Conservation (phyloP, 2,113 vertebrate species). For the Tinamus guttatus region DNA sequence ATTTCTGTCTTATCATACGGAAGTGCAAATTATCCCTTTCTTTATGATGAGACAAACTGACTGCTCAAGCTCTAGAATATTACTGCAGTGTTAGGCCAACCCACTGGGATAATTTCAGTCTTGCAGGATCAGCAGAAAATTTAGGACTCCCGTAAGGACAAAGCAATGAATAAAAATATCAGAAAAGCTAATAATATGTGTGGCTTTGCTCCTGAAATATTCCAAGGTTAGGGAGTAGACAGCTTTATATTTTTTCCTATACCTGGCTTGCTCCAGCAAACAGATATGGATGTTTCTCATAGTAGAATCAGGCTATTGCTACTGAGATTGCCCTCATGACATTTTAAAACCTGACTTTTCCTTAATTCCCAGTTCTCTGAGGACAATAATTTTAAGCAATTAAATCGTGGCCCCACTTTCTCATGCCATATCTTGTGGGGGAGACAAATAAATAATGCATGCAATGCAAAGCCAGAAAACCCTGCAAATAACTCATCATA, state of each 20-base stretch:
- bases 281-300: not conserved
- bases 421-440: not conserved
- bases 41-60: slow-evolving; percentile 5
- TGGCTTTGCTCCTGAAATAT: not conserved
- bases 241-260: not conserved
- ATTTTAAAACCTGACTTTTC: not conserved
- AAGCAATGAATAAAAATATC: not conserved
- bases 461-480: not conserved
- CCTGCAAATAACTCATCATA: not conserved
- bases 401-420: not conserved
- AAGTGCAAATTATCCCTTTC: slow-evolving; percentile 30
- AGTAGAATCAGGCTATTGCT: fast-evolving
- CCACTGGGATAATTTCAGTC: not conserved
- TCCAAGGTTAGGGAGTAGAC: not conserved
- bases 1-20: slow-evolving; percentile 40
- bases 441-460: not conserved
- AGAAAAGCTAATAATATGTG: not conserved
- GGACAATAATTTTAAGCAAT: not conserved
- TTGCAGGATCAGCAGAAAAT: not conserved
- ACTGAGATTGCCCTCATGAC: fast-evolving
- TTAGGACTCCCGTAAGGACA: not conserved
- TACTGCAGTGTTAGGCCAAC: not conserved
- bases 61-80: not conserved
- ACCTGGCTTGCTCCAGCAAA: not conserved
- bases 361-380: not conserved